Evolutionary conservation across 2,797 vertebrate genomes (phyloP).

Genomic region (Myotis planiceps): DNA sequence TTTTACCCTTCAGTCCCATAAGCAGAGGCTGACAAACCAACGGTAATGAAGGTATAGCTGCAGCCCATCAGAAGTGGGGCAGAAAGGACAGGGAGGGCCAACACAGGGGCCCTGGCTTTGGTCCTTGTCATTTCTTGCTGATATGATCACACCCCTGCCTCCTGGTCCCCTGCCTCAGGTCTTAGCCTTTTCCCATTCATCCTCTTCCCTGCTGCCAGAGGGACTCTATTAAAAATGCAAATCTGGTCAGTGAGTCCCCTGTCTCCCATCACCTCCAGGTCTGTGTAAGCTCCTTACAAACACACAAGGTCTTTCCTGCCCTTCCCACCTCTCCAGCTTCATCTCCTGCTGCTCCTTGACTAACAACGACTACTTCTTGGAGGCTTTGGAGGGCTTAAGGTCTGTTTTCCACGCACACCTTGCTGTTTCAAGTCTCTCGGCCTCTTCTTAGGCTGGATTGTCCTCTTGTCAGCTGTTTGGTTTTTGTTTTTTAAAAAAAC

Average conservation of each 20-base stretch:
- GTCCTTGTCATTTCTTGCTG: background rate
- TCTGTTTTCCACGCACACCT: background rate
- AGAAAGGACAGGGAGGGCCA: background rate
- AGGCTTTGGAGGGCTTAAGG: background rate
- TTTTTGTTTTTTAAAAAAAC: background rate
- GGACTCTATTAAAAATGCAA: constrained; percentile 41
- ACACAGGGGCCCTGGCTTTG: background rate
- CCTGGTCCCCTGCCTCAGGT: constrained; percentile 38
- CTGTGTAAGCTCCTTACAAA: constrained; percentile 33
- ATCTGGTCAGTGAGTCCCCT: background rate
- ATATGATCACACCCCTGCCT: background rate
- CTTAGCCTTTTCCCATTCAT: background rate
- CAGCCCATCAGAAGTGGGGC: background rate
- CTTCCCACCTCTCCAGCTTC: background rate
- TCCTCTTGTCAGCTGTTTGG: background rate
- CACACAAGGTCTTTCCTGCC: background rate
- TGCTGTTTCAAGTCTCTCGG: background rate
- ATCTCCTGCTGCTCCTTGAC: background rate
- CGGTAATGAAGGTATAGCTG: background rate
- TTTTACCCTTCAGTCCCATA: background rate
- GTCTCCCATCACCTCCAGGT: background rate
- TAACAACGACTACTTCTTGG: background rate
- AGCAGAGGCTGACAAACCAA: background rate
- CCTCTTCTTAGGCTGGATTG: background rate
- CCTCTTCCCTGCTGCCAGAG: background rate